Base-by-base conservation (phyloP, 1,140 invertebrate genomes). In the Fopius arisanus region DNA sequence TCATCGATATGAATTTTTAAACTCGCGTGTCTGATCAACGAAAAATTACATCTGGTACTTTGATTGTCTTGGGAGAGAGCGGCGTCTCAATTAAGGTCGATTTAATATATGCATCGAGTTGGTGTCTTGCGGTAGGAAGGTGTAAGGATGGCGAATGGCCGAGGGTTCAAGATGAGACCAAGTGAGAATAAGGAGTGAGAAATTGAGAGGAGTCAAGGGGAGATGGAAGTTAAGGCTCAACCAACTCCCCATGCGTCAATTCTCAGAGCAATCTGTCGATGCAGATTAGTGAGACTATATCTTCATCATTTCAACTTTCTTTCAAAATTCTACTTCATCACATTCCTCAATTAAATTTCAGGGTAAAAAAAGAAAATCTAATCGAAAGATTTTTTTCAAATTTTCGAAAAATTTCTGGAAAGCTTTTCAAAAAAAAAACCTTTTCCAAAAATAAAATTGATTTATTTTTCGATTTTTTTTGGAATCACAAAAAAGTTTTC, bases 241-340 rank as follows among this genome's bases (percentile, higher is more conserved):
- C 19, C 23, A 33, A 48, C 72, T 63, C 71, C 65, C 73, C 70
- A 59, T 41, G 75, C 71, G 85, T 87, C 86, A 86, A 87, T 86
- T 87, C 86, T 87, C 86, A 83, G 82, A 86, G 84, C 86, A 87
- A 87, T 87, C 85, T 87, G 78, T 80, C 76, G 78, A 87, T 87
- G 85, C 82, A 86, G 85, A 87, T 86, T 86, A 87, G 85, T 48
- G 72, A 59, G 54, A 26, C 54, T 59, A 26, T 28, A 59, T 59
- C 54, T 59, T 59, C 21, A n/a, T 59, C 23, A 23, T 3, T 59
- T 23, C 21, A 59, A 59, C 3, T 59, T 6, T 59, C 23, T 66
- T 7, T 62, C 2, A 48, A 28, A 40, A 21, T 59, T 62, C 29
- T 72, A 54, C 31, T 37, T 37, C 12, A 10, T 37, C 33, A 37